Base-by-base conservation (phyloP, 2,113 vertebrate genomes). In the Myrmecobius fasciatus region DNA sequence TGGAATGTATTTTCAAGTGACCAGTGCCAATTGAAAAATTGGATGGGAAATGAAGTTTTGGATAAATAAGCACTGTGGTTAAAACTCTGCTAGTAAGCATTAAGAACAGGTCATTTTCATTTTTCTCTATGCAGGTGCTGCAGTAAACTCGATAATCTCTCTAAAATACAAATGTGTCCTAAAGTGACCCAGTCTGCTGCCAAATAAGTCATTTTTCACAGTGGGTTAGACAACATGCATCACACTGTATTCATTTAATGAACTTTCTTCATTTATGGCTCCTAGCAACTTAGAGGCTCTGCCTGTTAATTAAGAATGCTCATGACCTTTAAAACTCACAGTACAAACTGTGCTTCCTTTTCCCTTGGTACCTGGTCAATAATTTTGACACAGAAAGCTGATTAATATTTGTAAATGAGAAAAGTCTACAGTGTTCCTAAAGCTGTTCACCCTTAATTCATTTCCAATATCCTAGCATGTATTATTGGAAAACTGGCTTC, bases 221-320 rank as follows among this genome's bases (percentile, higher is more conserved):
- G 97, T 60, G 26, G 5, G 90, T 91, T 93, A 95, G 94, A 97
- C 36, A 92, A 36, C 89, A 94, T 47, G 94, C 88, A 95, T 88
- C 54, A 53, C 46, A 92, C 49, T 91, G n/a, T 92, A 48, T 67
- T 92, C 46, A 96, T 89, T 53, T 97, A 97, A 98, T 98, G 95
- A 97, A 94, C 53, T 95, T 95, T 94, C 56, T 91, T 53, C 49
- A 95, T 93, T 94, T 91, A 75, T 88, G 54, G 48, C 88, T 89
- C 97, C 91, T 98, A 96, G 98, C 95, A 98, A 97, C 96, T 92
- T 94, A 53, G 54, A 1, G 0, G 49, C 28, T 95, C 52, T 97
- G 46, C 47, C 98, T 97, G 75, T 46, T 88, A 96, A 95, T 52
- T 91, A 46, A 95, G 93, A 96, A 94, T 83, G 47, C 95, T 97